Percentiles rank a stretch among this genome's conserved stretches.
Evolutionary conservation across 2,888 invertebrate genomes (phyloP).

Genomic region (Amblyteles armatorius): DNA sequence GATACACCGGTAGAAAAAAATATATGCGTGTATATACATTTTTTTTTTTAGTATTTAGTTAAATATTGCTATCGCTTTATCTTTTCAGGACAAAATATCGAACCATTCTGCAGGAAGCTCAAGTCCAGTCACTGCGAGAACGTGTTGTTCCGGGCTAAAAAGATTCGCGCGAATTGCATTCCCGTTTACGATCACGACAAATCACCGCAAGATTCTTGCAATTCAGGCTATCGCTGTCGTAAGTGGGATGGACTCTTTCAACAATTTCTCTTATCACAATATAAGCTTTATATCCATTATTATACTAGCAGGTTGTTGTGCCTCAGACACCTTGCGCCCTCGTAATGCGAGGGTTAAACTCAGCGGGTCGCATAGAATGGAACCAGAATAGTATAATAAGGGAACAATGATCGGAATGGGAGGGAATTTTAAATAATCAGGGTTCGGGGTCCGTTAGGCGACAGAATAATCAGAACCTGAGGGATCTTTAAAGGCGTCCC

Average conservation of each 20-base stretch:
- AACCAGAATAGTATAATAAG: neutral
- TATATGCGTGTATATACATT: neutral
- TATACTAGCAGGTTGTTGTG: neutral
- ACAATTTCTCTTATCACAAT: conserved; percentile 6
- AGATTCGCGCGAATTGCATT: conserved; percentile 71
- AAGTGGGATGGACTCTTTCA: conserved; percentile 65
- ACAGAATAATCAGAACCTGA: neutral
- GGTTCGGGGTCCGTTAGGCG: neutral
- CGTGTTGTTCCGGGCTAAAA: neutral
- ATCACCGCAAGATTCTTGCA: conserved; percentile 70
- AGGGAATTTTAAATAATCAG: neutral
- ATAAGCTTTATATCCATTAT: neutral
- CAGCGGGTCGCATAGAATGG: too few species aligned
- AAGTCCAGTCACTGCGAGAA: neutral
- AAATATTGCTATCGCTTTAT: neutral
- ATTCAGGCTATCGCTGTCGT: conserved; percentile 73
- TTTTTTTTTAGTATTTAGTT: neutral
- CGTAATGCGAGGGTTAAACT: too few species aligned
- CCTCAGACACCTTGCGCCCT: too few species aligned
- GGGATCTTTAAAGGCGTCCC: neutral
- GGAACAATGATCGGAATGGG: too few species aligned
- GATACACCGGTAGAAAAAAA: conserved; percentile 68
- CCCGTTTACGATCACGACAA: conserved; percentile 71
- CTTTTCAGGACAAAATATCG: neutral
- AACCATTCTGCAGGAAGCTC: neutral